Percentiles rank a stretch among this genome's conserved stretches.
phyloP scores from a whole-genome alignment of 2,797 vertebrate genomes.

The Centropyge bicolor region DNA sequence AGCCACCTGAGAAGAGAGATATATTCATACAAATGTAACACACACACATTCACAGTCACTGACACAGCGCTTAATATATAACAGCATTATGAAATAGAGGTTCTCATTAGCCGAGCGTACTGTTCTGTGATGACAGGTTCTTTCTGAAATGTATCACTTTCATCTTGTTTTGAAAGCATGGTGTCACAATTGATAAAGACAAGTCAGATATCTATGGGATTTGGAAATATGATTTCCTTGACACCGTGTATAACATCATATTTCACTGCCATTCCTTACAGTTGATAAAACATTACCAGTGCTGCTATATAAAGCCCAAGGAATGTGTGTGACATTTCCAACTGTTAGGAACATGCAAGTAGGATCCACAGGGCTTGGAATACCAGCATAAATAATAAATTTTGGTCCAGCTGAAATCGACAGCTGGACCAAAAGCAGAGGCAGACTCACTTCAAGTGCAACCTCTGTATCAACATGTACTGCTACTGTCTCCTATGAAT shows the following conservation, averaged over 20 bases:
- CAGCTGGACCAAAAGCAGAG: background rate
- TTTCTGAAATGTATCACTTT: constrained; percentile 46
- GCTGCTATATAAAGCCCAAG: background rate
- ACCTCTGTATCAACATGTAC: background rate
- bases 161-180: constrained; percentile 40
- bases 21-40: constrained; percentile 10
- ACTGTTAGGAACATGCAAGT: constrained; percentile 24
- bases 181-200: constrained; percentile 30
- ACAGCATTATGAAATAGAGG: constrained; percentile 35
- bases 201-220: constrained; percentile 22
- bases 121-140: constrained; percentile 35
- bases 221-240: constrained; percentile 7
- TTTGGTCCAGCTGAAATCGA: background rate
- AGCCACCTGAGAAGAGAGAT: constrained; percentile 29
- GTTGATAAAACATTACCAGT: constrained; percentile 10
- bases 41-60: constrained; percentile 1
- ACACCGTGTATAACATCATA: constrained; percentile 3
- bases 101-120: constrained; percentile 52
- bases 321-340: constrained; percentile 35
- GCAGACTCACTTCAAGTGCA: background rate
- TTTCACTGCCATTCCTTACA: constrained; percentile 12
- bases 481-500: constrained; percentile 16
- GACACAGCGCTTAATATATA: constrained; percentile 30
- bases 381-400: constrained; percentile 18
- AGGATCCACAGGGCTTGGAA: background rate